Base-by-base conservation (phyloP, 2,113 vertebrate genomes). In the Nyctibius bracteatus region DNA sequence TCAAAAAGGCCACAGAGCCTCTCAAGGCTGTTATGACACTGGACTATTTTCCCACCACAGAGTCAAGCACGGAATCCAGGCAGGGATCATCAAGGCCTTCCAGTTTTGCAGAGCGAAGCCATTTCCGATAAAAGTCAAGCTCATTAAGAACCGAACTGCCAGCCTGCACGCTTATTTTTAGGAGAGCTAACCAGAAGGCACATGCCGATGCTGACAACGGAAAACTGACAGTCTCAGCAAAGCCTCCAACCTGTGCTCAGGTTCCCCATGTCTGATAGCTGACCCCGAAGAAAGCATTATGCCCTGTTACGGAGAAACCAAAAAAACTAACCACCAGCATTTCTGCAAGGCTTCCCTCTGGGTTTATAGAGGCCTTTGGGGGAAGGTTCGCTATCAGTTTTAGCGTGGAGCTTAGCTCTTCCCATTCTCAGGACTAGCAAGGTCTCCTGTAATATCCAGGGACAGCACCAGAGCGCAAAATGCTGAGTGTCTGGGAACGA, bases 221-320 rank as follows among this genome's bases (percentile, higher is more conserved):
- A 66, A 67, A 87, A 77, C 28, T 28, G 47, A 81, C 80, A 75
- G 78, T 16, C 52, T 75, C 1, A 0, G 47, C 61, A 75, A 57
- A 84, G 68, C 61, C 54, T 66, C 93, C 66, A 77, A 77, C 93
- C 80, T 46, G 68, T 55, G 63, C 70, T 80, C 82, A 46, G 66
- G 66, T 20, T 3, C 47, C 35, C 37, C 0, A 1, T 6, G 49
- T 30, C 81, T 1, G 0, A 79, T 3, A 58, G 43, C 58, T 90
- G 81, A 90, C 54, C 87, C 85, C 54, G 37, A 73, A 86, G 79
- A 77, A 86, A 66, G 8, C 41, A 68, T 80, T 65, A 90, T 33
- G 21, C 27, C 18, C 28, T 17, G 19, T 24, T 47, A 77, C 8
- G 37, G 21, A 63, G 46, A 70, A 78, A 73, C 52, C 1, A 31